phyloP scores from a whole-genome alignment of 2,888 invertebrate species.

The Lochmaea crataegi region DNA sequence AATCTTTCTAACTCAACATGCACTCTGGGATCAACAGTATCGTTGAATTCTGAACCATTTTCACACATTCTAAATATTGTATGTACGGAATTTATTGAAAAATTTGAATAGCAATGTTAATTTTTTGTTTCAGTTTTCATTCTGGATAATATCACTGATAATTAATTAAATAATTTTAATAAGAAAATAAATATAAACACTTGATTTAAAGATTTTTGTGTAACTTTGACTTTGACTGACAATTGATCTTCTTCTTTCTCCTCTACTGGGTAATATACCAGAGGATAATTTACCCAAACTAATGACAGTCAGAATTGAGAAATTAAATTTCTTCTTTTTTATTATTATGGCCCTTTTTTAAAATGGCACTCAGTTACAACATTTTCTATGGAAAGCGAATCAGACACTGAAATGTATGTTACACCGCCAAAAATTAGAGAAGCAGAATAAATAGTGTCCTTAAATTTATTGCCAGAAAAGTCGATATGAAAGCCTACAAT shows the following conservation, averaged over 20 bases:
- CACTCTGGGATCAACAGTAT: conserved; percentile 84
- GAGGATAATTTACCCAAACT: too few species aligned
- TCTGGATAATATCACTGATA: neutral
- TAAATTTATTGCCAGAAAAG: too few species aligned
- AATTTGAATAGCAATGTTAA: neutral
- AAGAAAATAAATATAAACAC: neutral
- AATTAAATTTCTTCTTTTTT: neutral
- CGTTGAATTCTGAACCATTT: conserved; percentile 71
- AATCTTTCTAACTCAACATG: conserved; percentile 90
- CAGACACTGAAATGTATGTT: too few species aligned
- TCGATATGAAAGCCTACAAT: too few species aligned
- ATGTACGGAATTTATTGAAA: neutral
- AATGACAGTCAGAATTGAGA: neutral
- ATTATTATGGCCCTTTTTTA: neutral
- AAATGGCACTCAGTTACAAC: neutral
- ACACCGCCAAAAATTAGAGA: too few species aligned
- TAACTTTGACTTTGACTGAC: neutral
- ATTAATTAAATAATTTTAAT: neutral
- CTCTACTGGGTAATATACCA: too few species aligned
- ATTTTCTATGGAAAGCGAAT: too few species aligned
- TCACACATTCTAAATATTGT: conserved; percentile 67
- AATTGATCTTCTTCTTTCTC: too few species aligned
- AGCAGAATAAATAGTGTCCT: too few species aligned
- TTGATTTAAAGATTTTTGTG: neutral
- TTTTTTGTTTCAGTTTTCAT: neutral